A percentile compares a stretch with the other conserved stretches of the same genome.
Conservation (phyloP, 2,888 invertebrate species). For the Pollenia amentaria region DNA sequence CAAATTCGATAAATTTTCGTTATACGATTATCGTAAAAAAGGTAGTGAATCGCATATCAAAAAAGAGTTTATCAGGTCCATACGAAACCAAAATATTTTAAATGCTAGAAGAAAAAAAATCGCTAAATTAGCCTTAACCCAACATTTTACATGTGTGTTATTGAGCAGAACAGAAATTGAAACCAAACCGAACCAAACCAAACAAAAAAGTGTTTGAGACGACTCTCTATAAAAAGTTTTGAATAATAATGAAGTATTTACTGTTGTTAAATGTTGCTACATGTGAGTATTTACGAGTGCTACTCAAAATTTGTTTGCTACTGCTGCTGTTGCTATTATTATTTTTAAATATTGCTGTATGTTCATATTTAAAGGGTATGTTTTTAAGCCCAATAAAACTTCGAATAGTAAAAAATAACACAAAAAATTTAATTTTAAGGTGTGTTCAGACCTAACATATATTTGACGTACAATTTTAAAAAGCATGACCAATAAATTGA, state of each 20-base stretch:
- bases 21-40: too few relatives aligned
- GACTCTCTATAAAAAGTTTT: conserved; percentile 53
- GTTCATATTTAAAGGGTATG: too few relatives aligned
- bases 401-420: too few relatives aligned
- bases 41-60: too few relatives aligned
- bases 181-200: conserved; percentile 33
- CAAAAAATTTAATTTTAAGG: too few relatives aligned
- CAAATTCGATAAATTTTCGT: too few relatives aligned
- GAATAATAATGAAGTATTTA: conserved; percentile 54
- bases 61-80: too few relatives aligned
- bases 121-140: conserved; percentile 28
- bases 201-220: conserved; percentile 36
- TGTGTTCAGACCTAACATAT: too few relatives aligned
- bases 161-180: conserved; percentile 55
- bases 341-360: conserved; percentile 2
- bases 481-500: too few relatives aligned
- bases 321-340: conserved; percentile 2
- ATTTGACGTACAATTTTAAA: too few relatives aligned
- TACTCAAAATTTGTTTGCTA: conserved; percentile 4
- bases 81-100: not conserved
- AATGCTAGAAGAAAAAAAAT: not conserved
- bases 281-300: not conserved
- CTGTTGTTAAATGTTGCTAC: conserved; percentile 51
- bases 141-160: conserved; percentile 46
- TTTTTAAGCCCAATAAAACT: too few relatives aligned